Base-by-base conservation (phyloP, 2,113 vertebrate species). In the Otolemur garnettii region DNA sequence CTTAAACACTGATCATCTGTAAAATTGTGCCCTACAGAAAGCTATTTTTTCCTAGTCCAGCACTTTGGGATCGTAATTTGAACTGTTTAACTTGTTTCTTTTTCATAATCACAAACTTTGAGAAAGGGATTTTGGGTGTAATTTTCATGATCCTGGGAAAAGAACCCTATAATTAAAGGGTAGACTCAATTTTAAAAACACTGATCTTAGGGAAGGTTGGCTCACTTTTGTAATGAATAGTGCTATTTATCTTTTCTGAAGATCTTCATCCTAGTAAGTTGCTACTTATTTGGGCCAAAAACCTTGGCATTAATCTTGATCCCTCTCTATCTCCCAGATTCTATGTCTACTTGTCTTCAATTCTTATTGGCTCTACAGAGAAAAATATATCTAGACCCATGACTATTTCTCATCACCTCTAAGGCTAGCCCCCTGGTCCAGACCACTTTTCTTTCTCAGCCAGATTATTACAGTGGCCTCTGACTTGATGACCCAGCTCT, bases 81-180 rank as follows among this genome's bases (percentile, higher is more conserved):
- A 30, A 84, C 92, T 79, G 26, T 11, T 28, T 18, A 78, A 26
- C 42, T 72, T 55, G 7, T 90, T 82, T 91, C 38, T 95, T 88
- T 87, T 69, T 91, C 64, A 64, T 60, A 88, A 38, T 53, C 55
- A 83, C 59, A 74, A 66, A 28, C 13, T 53, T 68, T 86, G 79
- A 94, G 8, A 30, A 45, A 90, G 24, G 12, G n/a, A 4, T 45
- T 38, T 53, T 66, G 53, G 88, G 33, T 90, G 7, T 81, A 74
- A 87, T 89, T 95, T 90, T 95, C 30, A 78, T 93, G 30, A 60
- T 87, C 50, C 22, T 84, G 66, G 26, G 35, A 30, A 45, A 79
- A 90, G 21, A 42, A 59, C 14, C 11, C 30, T 3, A 4, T 64
- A 50, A 38, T 13, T 74, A 13, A 80, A 79, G 33, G 38, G 28